Evolutionary conservation across 2,888 invertebrate genomes (phyloP).

Genomic region (Tetheella fluctuosa): DNA sequence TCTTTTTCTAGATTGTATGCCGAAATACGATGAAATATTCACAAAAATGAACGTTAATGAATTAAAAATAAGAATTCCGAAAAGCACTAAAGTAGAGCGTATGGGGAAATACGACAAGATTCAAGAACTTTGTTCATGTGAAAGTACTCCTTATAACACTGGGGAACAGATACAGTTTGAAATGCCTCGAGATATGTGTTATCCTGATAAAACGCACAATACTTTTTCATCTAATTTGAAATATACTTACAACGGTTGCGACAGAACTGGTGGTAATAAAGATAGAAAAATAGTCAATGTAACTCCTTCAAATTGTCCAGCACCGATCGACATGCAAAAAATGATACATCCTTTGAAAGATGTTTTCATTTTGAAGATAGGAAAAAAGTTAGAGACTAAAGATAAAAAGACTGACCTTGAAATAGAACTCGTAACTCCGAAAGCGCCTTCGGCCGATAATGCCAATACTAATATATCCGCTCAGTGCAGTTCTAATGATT

Average conservation of each 20-base stretch:
- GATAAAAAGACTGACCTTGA: constrained; percentile 78
- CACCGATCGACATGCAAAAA: constrained; percentile 72
- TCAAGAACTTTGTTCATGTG: constrained; percentile 72
- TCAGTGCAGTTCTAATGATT: constrained; percentile 55
- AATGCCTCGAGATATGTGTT: constrained; percentile 58
- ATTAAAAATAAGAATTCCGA: constrained; percentile 75
- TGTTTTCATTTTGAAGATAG: constrained; percentile 77
- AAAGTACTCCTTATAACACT: constrained; percentile 64
- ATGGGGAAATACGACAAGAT: constrained; percentile 69
- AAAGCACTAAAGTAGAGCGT: constrained; percentile 66
- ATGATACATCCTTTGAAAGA: constrained; percentile 66
- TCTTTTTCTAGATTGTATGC: constrained; percentile 44
- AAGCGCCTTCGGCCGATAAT: constrained; percentile 51
- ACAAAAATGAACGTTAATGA: constrained; percentile 77
- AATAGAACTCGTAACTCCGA: constrained; percentile 76
- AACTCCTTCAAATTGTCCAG: constrained; percentile 71
- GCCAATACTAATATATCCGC: constrained; percentile 46
- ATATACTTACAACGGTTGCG: constrained; percentile 63
- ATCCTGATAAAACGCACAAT: constrained; percentile 51
- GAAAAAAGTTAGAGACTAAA: constrained; percentile 74
- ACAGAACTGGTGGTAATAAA: constrained; percentile 52
- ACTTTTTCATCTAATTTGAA: constrained; percentile 66
- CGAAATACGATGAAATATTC: constrained; percentile 74
- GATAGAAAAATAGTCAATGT: constrained; percentile 65
- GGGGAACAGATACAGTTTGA: constrained; percentile 78